A percentile compares a stretch with the other conserved stretches of the same genome.
phyloP scores from a whole-genome alignment of 1,140 invertebrate genomes.

The Popillia japonica region DNA sequence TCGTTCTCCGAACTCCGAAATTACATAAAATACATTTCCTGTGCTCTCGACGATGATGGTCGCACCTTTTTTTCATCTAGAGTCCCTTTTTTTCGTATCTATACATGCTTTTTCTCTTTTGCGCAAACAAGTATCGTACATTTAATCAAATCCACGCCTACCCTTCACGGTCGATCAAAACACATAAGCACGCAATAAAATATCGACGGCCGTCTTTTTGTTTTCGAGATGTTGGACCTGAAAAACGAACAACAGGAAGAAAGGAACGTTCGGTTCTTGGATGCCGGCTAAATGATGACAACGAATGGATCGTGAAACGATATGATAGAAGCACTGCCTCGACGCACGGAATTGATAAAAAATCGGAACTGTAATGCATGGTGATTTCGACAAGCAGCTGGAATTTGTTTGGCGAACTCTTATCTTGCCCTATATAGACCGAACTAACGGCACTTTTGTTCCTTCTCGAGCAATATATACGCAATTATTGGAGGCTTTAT shows the following conservation, averaged over 20 bases:
- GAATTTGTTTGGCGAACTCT: not conserved
- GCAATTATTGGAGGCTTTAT: not conserved
- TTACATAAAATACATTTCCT: constrained; percentile 21
- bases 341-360: constrained; percentile 24
- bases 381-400: not conserved
- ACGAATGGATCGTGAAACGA: constrained; percentile 23
- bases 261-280: not conserved
- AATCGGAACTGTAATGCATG: not conserved
- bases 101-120: not conserved
- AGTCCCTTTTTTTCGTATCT: not conserved
- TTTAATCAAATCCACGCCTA: constrained; percentile 35
- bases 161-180: constrained; percentile 32
- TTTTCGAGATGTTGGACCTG: not conserved
- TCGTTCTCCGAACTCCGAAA: constrained; percentile 10
- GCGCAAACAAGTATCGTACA: constrained; percentile 16
- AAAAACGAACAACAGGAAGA: not conserved
- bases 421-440: not conserved
- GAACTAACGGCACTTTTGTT: not conserved
- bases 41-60: not conserved
- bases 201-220: not conserved
- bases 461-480: not conserved
- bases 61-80: constrained; percentile 4
- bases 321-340: not conserved
- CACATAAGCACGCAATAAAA: constrained; percentile 35
- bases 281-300: constrained; percentile 9